Evolutionary conservation across 2,113 vertebrate species (phyloP).

Genomic region (Cariama cristata): DNA sequence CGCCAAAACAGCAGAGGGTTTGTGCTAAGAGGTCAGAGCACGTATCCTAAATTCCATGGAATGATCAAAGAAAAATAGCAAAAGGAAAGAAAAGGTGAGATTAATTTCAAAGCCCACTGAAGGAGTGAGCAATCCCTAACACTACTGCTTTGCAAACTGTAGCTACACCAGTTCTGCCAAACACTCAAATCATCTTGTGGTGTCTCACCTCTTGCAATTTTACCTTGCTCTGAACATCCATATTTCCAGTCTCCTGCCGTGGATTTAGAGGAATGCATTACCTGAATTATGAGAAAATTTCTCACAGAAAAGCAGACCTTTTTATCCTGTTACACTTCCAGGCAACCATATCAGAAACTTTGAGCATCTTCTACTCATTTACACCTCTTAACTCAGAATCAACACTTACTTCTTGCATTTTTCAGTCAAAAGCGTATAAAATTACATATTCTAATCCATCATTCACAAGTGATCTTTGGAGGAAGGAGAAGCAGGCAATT

Average conservation of each 20-base stretch:
- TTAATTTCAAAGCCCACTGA: not conserved
- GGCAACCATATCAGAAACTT: not conserved
- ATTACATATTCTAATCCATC: not conserved
- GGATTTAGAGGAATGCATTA: not conserved
- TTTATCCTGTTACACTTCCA: not conserved
- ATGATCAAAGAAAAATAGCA: not conserved
- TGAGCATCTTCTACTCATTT: not conserved
- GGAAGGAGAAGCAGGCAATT: not conserved
- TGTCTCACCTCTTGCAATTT: not conserved
- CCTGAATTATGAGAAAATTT: not conserved
- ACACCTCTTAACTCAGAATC: not conserved
- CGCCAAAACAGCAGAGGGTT: not conserved
- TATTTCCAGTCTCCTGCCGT: not conserved
- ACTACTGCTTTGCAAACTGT: not conserved
- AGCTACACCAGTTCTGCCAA: not conserved
- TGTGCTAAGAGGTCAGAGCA: not conserved
- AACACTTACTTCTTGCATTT: not conserved
- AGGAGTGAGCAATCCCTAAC: not conserved
- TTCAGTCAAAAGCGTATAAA: not conserved
- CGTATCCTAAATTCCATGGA: not conserved
- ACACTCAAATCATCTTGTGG: fast-evolving
- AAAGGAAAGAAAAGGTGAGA: not conserved
- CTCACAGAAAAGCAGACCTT: not conserved
- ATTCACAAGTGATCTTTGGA: not conserved
- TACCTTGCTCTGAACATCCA: not conserved